These are phyloP conservation scores for Isoperla grammatica DNA, from an alignment of 2,888 invertebrate species.

Conservation along the genomic window DNA sequence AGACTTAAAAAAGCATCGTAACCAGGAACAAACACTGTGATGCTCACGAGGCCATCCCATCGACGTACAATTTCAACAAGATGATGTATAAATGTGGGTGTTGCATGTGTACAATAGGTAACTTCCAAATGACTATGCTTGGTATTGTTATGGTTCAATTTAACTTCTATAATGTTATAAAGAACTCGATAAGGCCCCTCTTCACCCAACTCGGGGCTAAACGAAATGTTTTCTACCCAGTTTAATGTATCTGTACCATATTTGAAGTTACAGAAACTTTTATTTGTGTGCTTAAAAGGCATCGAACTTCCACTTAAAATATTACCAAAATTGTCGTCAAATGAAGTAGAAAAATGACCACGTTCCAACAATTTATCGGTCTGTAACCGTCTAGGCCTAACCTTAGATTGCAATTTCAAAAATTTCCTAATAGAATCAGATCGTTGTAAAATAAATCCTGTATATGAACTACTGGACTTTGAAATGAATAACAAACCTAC, in stretches of 20 bases:
- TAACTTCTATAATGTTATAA: slow-evolving; percentile 53
- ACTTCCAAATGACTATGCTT: slow-evolving; percentile 45
- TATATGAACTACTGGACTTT: too few relatives aligned
- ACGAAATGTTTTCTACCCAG: slow-evolving; percentile 47
- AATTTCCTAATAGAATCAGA: too few relatives aligned
- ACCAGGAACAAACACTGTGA: slow-evolving; percentile 62
- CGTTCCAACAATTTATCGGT: too few relatives aligned
- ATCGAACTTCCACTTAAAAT: too few relatives aligned
- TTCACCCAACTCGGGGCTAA: slow-evolving; percentile 54
- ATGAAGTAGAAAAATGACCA: too few relatives aligned
- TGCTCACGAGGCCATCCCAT: slow-evolving; percentile 67
- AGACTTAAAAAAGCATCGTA: slow-evolving; percentile 58
- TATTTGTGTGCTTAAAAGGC: slow-evolving; percentile 7
- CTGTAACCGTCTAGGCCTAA: too few relatives aligned
- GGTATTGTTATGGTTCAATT: slow-evolving; percentile 42
- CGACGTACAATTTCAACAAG: slow-evolving; percentile 58
- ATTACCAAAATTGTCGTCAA: too few relatives aligned
- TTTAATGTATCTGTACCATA: slow-evolving; percentile 52
- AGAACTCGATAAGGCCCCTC: slow-evolving; percentile 57
- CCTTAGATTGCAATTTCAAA: too few relatives aligned
- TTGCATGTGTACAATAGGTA: slow-evolving; percentile 67
- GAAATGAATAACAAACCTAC: too few relatives aligned
- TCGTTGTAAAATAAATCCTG: too few relatives aligned
- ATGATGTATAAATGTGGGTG: slow-evolving; percentile 64
- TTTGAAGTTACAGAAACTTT: slow-evolving; percentile 54